Conservation (phyloP, 2,888 invertebrate genomes). For the Sinotaia quadrata region DNA sequence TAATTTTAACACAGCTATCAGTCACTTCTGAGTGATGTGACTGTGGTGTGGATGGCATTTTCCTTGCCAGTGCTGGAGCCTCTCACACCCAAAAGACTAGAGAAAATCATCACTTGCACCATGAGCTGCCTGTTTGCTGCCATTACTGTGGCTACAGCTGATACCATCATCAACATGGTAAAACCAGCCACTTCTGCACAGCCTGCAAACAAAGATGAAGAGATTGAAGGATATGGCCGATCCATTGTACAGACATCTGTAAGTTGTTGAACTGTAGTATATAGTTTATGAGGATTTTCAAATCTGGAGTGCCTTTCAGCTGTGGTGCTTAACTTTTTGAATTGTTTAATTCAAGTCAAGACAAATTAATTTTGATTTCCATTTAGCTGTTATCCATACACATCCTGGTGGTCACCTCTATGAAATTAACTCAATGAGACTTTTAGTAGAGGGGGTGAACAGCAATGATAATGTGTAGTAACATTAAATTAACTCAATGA, state of each 20-base stretch:
- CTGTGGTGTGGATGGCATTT: slow-evolving; percentile 85
- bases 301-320: too few relatives aligned
- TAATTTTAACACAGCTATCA: slow-evolving; percentile 78
- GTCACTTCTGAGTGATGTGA: slow-evolving; percentile 87
- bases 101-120: slow-evolving; percentile 85
- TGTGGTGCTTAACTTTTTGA: too few relatives aligned
- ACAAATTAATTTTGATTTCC: too few relatives aligned
- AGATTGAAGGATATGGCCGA: slow-evolving; percentile 85
- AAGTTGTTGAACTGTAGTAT: too few relatives aligned
- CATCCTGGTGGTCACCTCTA: too few relatives aligned
- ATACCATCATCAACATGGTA: slow-evolving; percentile 67
- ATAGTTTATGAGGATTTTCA: too few relatives aligned
- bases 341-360: too few relatives aligned
- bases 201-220: slow-evolving; percentile 79
- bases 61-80: slow-evolving; percentile 91
- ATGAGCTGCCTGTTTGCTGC: slow-evolving; percentile 84
- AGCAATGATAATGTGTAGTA: too few relatives aligned
- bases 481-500: too few relatives aligned
- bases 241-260: slow-evolving; percentile 87
- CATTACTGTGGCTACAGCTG: slow-evolving; percentile 72
- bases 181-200: slow-evolving; percentile 48
- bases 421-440: too few relatives aligned
- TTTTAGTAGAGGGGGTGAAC: too few relatives aligned
- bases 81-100: slow-evolving; percentile 85
- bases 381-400: too few relatives aligned